Percentiles rank a stretch among this genome's conserved stretches.
Evolutionary conservation across 2,888 invertebrate species (phyloP).

Genomic region (Patella caerulea): DNA sequence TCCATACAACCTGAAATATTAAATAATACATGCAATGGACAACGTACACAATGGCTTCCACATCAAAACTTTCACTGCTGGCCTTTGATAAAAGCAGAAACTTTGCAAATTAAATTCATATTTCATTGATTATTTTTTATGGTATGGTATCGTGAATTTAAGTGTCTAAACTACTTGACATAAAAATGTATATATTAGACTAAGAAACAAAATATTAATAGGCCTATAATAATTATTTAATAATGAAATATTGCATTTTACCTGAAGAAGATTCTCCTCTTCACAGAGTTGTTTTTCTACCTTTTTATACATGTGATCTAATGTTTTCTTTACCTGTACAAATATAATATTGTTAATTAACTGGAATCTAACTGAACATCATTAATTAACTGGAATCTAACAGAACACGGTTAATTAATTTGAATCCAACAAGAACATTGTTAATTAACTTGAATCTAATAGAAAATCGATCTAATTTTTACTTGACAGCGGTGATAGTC

Average conservation of each 20-base stretch:
- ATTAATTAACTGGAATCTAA: neutral
- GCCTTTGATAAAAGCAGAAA: neutral
- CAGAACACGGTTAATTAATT: too few relatives aligned
- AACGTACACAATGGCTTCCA: too few relatives aligned
- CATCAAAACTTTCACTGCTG: too few relatives aligned
- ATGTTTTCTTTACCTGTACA: constrained; percentile 84
- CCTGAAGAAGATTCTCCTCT: constrained; percentile 84
- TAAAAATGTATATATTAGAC: too few relatives aligned
- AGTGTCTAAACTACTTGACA: too few relatives aligned
- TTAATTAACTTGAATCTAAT: neutral
- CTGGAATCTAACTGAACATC: neutral
- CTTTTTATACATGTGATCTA: constrained; percentile 93
- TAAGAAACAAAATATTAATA: too few relatives aligned
- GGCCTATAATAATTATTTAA: too few relatives aligned
- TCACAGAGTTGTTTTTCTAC: constrained; percentile 98
- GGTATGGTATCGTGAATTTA: too few relatives aligned
- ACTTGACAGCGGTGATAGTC: too few relatives aligned
- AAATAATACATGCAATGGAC: neutral
- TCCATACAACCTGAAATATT: constrained; percentile 90
- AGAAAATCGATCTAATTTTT: neutral
- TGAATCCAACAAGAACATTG: constrained; percentile 19
- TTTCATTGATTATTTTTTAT: neutral
- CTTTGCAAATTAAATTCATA: neutral
- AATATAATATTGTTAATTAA: constrained; percentile 18
- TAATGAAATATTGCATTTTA: constrained; percentile 43